Evolutionary conservation across 2,113 vertebrate species (phyloP).

Genomic region (Triplophysa dalaica): DNA sequence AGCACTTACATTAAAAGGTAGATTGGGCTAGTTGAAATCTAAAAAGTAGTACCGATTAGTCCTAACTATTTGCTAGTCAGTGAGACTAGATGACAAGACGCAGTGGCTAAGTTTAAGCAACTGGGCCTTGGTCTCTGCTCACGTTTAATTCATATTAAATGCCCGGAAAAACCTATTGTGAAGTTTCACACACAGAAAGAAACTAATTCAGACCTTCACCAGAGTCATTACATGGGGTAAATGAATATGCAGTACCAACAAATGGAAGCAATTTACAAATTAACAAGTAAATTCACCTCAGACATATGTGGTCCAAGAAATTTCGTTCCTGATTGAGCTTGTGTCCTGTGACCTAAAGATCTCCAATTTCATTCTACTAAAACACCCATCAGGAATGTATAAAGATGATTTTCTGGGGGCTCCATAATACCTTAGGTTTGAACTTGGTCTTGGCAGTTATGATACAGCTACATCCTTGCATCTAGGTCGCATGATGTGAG

Average conservation of each 20-base stretch:
- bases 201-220: not conserved
- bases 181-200: not conserved
- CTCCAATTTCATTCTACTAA: slow-evolving; percentile 1
- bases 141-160: not conserved
- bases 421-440: not conserved
- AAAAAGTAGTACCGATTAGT: too few relatives aligned
- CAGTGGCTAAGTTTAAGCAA: too few relatives aligned
- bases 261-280: slow-evolving; percentile 10
- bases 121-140: too few relatives aligned
- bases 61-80: too few relatives aligned
- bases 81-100: too few relatives aligned
- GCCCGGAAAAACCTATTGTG: not conserved
- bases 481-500: too few relatives aligned
- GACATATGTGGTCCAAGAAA: slow-evolving; percentile 3
- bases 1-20: too few relatives aligned
- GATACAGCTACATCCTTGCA: too few relatives aligned
- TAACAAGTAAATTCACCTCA: not conserved
- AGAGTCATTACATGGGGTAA: not conserved
- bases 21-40: too few relatives aligned
- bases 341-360: slow-evolving; percentile 6
- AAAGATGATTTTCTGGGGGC: not conserved
- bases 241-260: not conserved
- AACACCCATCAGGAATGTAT: not conserved
- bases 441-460: slow-evolving; percentile 4
- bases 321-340: not conserved